Evolutionary conservation across 2,113 vertebrate genomes (phyloP), one percentile per base, ranked within the genome.

Genomic region (Ceyx margarethae): DNA sequence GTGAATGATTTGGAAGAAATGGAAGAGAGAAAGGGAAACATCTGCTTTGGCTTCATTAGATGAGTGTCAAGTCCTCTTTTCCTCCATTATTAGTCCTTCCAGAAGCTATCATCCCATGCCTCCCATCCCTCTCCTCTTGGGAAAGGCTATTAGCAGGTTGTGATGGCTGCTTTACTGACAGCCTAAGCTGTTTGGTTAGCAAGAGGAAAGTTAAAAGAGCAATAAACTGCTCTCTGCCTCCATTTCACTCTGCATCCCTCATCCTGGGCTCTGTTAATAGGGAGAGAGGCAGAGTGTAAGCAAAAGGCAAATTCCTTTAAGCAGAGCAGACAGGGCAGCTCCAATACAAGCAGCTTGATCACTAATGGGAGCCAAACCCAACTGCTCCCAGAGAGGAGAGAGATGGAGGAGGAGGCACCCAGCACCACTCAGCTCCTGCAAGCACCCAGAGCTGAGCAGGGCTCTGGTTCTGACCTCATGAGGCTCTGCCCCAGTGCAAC

Each of bases 141-240:
- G 69, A 84, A 77, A 81, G 65, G 75, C 75, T 45, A 11, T 94
- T 74, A 95, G 92, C 50, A 77, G 65, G 61, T 42, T 17, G 13
- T 20, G 45, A 43, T 26, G 58, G 77, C 66, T 71, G 81, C 53
- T 82, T 58, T 50, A 87, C 3, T 78, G 90, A 42, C 69, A 87
- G 81, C 68, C 6, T 61, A 40, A 93, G 81, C 75, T 79, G 85
- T 2, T 95, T 62, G 68, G 72, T 45, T 31, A 66, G 78, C 83
- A 42, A 33, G 11, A 60, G 54, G 48, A 12, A 57, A 85, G 61
- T 73, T 87, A 78, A 93, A 93, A 76, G 54, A 79, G 74, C 2
- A 79, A 78, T 92, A 46, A 96, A n/a, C 81, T 81, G 57, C 90
- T 92, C 5, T 91, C 92, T 61, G 92, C 94, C 93, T 93, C 12